Evolutionary conservation across 64 coral and sea anemone genomes (phyloP).

Genomic region (Cladopsammia gracilis): DNA sequence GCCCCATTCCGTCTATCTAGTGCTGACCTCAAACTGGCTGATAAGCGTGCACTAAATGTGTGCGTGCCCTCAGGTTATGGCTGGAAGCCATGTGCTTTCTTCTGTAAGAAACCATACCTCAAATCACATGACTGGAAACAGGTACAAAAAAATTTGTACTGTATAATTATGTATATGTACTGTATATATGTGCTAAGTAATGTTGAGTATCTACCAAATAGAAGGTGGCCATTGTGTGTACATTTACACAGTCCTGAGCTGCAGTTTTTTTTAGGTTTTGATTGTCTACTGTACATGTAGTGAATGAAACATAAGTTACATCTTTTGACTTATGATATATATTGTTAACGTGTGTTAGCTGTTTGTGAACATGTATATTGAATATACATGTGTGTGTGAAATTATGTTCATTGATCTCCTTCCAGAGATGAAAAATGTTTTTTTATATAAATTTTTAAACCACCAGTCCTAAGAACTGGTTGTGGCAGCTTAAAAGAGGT

Average conservation of each 20-base stretch:
- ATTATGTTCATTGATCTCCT: neutral
- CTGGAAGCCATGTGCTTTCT: conserved; percentile 48
- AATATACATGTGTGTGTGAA: neutral
- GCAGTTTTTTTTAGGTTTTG: no score
- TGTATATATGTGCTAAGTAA: neutral
- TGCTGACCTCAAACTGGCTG: conserved; percentile 1
- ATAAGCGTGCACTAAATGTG: conserved; percentile 18
- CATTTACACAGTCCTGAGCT: no score
- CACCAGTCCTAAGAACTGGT: conserved; percentile 1
- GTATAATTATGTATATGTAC: neutral
- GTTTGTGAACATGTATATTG: no score
- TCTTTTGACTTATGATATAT: no score
- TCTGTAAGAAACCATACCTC: conserved; percentile 24
- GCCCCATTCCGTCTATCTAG: no score
- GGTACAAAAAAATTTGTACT: conserved; percentile 24
- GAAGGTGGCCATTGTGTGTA: no score
- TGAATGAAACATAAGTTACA: no score
- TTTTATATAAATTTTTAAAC: conserved; percentile 11
- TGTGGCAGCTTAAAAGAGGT: neutral
- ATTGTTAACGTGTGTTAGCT: no score
- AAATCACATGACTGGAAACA: conserved; percentile 66
- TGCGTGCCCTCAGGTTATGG: conserved; percentile 19
- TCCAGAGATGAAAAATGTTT: neutral
- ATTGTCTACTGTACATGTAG: no score
- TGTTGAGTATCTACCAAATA: no score